A percentile compares a stretch with the other conserved stretches of the same genome.
Conservation (phyloP, 2,113 vertebrate species). For the Eublepharis macularius region DNA sequence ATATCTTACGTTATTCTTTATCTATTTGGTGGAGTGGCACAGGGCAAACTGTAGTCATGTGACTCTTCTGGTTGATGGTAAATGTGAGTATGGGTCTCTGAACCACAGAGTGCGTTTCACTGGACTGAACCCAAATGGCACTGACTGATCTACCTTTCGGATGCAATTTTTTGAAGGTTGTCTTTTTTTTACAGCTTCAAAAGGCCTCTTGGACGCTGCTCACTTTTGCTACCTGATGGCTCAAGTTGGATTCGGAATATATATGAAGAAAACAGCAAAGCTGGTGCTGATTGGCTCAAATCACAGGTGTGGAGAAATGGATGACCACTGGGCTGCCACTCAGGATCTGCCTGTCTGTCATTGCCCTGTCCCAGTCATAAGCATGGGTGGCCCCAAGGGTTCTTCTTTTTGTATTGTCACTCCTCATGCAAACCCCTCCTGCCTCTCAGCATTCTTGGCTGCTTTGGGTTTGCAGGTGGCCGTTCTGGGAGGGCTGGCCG, state of each 20-base stretch:
- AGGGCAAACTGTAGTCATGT: no score
- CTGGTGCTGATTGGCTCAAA: conserved; percentile 95
- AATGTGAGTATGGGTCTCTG: not conserved
- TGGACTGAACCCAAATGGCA: not conserved
- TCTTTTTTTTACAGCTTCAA: conserved; percentile 80
- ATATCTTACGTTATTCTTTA: no score
- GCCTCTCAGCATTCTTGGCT: no score
- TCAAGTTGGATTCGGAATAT: conserved; percentile 91
- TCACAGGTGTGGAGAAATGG: conserved; percentile 82
- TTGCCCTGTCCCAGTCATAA: no score
- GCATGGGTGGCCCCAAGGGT: no score
- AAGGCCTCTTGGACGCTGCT: conserved; percentile 91
- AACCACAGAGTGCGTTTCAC: not conserved
- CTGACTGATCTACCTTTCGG: not conserved
- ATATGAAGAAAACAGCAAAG: conserved; percentile 92
- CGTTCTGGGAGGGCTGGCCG: no score
- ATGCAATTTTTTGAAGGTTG: not conserved
- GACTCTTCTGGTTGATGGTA: not conserved
- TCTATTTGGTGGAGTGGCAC: no score
- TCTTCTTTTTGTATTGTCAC: no score
- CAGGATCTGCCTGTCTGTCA: no score
- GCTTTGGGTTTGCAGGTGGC: no score
- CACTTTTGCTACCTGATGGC: conserved; percentile 99
- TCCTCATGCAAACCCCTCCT: no score
- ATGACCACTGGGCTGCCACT: no score